phyloP scores from a whole-genome alignment of 2,797 vertebrate species.

The Lagorchestes hirsutus region DNA sequence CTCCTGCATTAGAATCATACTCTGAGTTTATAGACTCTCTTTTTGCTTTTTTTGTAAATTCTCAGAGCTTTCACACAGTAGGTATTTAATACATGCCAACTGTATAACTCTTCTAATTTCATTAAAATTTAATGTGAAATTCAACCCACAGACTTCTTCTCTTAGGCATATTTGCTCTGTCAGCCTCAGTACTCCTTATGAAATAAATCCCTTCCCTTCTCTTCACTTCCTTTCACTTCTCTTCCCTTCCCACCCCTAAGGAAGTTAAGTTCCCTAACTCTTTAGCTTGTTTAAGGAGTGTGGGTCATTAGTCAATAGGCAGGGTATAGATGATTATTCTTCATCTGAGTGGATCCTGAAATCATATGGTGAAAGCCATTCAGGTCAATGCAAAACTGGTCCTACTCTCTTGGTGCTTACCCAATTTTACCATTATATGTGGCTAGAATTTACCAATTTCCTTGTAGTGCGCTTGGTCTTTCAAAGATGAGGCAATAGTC shows the following conservation, averaged over 20 bases:
- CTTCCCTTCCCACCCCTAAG: neutral
- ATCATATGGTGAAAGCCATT: neutral
- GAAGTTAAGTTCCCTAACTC: neutral
- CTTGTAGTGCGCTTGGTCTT: neutral
- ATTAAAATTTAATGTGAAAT: neutral
- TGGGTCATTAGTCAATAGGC: neutral
- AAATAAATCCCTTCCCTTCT: too few species aligned
- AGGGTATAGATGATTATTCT: conserved; percentile 12
- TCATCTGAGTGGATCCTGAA: conserved; percentile 25
- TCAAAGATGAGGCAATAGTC: conserved; percentile 42
- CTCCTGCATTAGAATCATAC: neutral
- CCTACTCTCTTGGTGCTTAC: neutral
- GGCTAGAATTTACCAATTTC: neutral
- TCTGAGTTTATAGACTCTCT: neutral
- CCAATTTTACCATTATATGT: conserved; percentile 34
- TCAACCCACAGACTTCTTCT: neutral
- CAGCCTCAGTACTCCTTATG: too few species aligned
- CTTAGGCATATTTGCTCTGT: neutral
- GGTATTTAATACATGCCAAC: neutral
- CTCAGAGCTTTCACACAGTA: neutral
- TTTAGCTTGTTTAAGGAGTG: neutral
- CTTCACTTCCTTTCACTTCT: neutral
- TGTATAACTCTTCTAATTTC: neutral
- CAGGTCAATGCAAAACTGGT: neutral
- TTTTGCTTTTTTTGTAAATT: neutral